Conservation (phyloP, 2,888 invertebrate genomes). For the Caenorhabditis sp. region DNA sequence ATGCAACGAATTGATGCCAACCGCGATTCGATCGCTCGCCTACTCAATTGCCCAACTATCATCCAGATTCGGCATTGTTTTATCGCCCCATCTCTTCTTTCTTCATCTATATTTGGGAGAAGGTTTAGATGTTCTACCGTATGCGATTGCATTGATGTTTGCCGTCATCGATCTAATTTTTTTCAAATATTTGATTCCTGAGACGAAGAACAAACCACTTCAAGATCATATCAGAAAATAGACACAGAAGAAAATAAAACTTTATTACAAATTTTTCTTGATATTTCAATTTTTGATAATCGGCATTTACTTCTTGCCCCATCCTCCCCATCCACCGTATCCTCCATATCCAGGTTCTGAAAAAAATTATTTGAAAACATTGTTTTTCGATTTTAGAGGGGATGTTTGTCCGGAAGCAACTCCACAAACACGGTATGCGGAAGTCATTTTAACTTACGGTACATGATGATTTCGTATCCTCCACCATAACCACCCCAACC, state of each 20-base stretch:
- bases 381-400: too few species aligned
- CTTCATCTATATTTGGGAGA: slow-evolving; percentile 29
- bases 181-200: slow-evolving; percentile 34
- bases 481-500: not conserved
- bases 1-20: slow-evolving; percentile 62
- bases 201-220: slow-evolving; percentile 36
- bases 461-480: too few species aligned
- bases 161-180: slow-evolving; percentile 25
- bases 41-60: slow-evolving; percentile 59
- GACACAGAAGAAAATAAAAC: not conserved
- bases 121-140: slow-evolving; percentile 21
- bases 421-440: too few species aligned
- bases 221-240: slow-evolving; percentile 18
- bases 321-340: not conserved
- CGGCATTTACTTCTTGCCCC: not conserved
- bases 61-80: slow-evolving; percentile 56
- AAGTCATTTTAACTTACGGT: too few species aligned
- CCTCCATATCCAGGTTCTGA: not conserved
- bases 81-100: slow-evolving; percentile 57
- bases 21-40: slow-evolving; percentile 54
- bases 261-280: not conserved
- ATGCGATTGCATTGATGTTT: slow-evolving; percentile 19
- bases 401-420: too few species aligned
- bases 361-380: too few species aligned
- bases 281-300: not conserved